Conservation (phyloP, 2,113 vertebrate species). For the Perognathus longimembris region DNA sequence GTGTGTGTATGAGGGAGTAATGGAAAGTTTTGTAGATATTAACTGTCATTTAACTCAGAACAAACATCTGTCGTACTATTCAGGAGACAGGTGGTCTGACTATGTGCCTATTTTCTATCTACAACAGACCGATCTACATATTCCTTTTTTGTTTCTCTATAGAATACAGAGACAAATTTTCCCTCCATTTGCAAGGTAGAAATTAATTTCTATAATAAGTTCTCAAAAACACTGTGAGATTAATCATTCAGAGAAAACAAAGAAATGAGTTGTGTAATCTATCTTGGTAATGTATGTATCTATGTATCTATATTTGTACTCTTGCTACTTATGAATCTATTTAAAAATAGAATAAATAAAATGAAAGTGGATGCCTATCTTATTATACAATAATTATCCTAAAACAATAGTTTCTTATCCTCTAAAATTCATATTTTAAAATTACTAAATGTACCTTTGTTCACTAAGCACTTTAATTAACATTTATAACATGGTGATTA, state of each 20-base stretch:
- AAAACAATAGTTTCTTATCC: conserved; percentile 77
- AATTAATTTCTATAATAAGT: conserved; percentile 46
- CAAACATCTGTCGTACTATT: conserved; percentile 11
- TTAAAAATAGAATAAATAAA: conserved; percentile 67
- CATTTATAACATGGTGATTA: conserved; percentile 81
- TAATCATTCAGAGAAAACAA: conserved; percentile 58
- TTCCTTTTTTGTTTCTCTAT: neutral
- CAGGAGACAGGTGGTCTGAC: neutral
- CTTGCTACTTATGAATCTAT: conserved; percentile 43
- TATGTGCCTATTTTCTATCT: conserved; percentile 13
- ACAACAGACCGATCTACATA: neutral
- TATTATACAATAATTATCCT: conserved; percentile 76
- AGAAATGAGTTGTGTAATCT: conserved; percentile 21
- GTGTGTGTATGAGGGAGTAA: neutral
- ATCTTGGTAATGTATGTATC: neutral
- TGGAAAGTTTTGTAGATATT: conserved; percentile 18
- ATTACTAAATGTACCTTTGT: conserved; percentile 72
- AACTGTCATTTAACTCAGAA: neutral
- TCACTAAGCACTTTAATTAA: conserved; percentile 82
- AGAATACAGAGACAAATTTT: conserved; percentile 28
- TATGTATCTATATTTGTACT: conserved; percentile 41
- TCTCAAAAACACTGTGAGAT: conserved; percentile 17
- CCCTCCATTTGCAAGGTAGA: neutral
- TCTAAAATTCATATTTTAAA: conserved; percentile 78
- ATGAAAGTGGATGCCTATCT: conserved; percentile 71